phyloP scores from a whole-genome alignment of 2,797 vertebrate species.

The Danio jaintianensis region DNA sequence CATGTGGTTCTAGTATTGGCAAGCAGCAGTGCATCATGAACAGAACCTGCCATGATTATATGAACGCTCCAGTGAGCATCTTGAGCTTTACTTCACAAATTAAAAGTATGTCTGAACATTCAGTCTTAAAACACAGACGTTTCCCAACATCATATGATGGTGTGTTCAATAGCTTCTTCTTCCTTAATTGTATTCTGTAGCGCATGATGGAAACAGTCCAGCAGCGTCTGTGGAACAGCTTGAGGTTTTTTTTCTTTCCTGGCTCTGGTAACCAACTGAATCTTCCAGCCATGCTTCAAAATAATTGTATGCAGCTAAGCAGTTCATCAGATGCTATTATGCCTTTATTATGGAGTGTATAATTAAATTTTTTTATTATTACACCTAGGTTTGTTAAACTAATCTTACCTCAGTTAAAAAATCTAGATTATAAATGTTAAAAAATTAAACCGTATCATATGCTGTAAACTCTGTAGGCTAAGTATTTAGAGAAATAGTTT shows the following conservation, averaged over 20 bases:
- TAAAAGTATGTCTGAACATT: not conserved
- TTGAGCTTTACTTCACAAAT: not conserved
- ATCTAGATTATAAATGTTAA: no score
- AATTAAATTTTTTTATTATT: no score
- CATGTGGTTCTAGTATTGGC: not conserved
- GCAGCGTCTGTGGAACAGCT: constrained; percentile 19
- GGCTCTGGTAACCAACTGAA: not conserved
- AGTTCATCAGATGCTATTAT: not conserved
- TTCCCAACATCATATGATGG: not conserved
- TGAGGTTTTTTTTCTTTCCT: constrained; percentile 2
- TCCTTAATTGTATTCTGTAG: not conserved
- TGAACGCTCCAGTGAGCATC: not conserved
- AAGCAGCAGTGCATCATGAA: not conserved
- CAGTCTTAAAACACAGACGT: not conserved
- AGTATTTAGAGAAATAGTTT: no score
- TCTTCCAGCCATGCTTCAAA: not conserved
- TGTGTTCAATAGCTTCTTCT: not conserved
- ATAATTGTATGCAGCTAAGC: not conserved
- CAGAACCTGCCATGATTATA: not conserved
- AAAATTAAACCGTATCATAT: no score
- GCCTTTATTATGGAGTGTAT: no score
- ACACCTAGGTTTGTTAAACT: no score
- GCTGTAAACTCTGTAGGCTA: no score
- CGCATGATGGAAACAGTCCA: not conserved
- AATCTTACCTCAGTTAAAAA: no score